A percentile compares a stretch with the other conserved stretches of the same genome.
phyloP scores from a whole-genome alignment of 1,140 invertebrate species.

The Drosophila mauritiana region DNA sequence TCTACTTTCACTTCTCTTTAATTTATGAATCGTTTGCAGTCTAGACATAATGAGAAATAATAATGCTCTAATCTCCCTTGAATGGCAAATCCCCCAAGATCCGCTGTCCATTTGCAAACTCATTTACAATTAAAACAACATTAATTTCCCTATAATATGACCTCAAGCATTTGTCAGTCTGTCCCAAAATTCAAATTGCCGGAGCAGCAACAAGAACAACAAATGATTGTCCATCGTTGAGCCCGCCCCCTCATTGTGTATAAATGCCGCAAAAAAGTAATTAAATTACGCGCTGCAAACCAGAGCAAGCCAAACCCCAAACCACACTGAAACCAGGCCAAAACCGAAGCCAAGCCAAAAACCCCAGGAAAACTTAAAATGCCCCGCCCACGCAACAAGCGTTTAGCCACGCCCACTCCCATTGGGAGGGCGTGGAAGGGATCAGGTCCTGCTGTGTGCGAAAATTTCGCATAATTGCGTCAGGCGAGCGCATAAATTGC shows the following conservation, averaged over 20 bases:
- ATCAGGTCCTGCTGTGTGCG: conserved; percentile 65
- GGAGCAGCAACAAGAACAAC: conserved; percentile 28
- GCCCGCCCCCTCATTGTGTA: conserved; percentile 19
- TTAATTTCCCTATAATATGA: conserved; percentile 78
- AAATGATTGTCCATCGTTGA: conserved; percentile 55
- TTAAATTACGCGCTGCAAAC: conserved; percentile 76
- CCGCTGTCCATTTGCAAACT: conserved; percentile 61
- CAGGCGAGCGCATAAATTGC: conserved; percentile 78
- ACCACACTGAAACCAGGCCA: conserved; percentile 21
- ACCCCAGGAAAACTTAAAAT: conserved; percentile 63
- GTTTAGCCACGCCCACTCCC: conserved; percentile 62
- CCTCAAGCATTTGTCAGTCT: conserved; percentile 66
- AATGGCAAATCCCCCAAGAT: conserved; percentile 4
- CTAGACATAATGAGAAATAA: conserved; percentile 42
- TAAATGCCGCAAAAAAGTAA: conserved; percentile 77
- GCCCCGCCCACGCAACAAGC: conserved; percentile 49
- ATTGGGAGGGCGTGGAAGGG: conserved; percentile 1
- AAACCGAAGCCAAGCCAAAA: conserved; percentile 33
- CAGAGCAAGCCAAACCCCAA: conserved; percentile 39
- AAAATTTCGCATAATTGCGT: conserved; percentile 82
- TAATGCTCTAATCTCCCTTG: conserved; percentile 9
- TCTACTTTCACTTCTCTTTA: neutral
- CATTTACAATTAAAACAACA: conserved; percentile 82
- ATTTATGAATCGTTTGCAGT: conserved; percentile 28
- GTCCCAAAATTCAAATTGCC: conserved; percentile 67